Evolutionary conservation across 2,113 vertebrate genomes (phyloP).

Genomic region (Hippocampus zosterae): DNA sequence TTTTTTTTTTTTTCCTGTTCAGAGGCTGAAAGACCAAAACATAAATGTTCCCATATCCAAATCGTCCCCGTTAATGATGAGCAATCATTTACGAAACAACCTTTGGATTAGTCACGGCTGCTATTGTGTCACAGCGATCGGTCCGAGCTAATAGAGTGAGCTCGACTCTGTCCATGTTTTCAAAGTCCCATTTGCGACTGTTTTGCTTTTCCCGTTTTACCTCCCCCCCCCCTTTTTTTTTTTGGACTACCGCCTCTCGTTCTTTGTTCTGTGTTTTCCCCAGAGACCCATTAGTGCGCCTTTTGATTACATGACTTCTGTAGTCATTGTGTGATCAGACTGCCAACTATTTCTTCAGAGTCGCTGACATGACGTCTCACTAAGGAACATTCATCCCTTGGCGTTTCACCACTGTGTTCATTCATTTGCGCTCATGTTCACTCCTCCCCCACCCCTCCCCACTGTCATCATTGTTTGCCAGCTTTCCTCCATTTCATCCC

Average conservation of each 20-base stretch:
- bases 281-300: slow-evolving; percentile 49
- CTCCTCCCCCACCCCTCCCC: not conserved
- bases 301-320: slow-evolving; percentile 53
- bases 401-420: slow-evolving; percentile 30
- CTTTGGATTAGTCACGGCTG: slow-evolving; percentile 34
- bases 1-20: not conserved
- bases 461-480: slow-evolving; percentile 15
- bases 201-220: not conserved
- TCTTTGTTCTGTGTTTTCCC: slow-evolving; percentile 16
- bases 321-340: slow-evolving; percentile 49
- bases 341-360: slow-evolving; percentile 41
- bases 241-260: not conserved
- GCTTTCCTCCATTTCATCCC: not conserved
- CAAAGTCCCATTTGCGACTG: slow-evolving; percentile 2
- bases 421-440: slow-evolving; percentile 29
- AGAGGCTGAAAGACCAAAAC: slow-evolving; percentile 14
- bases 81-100: slow-evolving; percentile 44
- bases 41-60: slow-evolving; percentile 6
- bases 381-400: slow-evolving; percentile 39
- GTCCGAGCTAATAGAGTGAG: slow-evolving; percentile 3
- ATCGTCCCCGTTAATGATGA: slow-evolving; percentile 35
- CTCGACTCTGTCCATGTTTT: slow-evolving; percentile 22
- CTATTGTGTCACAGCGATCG: slow-evolving; percentile 38
- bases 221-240: not conserved
- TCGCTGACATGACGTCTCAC: slow-evolving; percentile 36